Evolutionary conservation across 2,797 vertebrate species (phyloP).

Genomic region (Gymnodraco acuticeps): DNA sequence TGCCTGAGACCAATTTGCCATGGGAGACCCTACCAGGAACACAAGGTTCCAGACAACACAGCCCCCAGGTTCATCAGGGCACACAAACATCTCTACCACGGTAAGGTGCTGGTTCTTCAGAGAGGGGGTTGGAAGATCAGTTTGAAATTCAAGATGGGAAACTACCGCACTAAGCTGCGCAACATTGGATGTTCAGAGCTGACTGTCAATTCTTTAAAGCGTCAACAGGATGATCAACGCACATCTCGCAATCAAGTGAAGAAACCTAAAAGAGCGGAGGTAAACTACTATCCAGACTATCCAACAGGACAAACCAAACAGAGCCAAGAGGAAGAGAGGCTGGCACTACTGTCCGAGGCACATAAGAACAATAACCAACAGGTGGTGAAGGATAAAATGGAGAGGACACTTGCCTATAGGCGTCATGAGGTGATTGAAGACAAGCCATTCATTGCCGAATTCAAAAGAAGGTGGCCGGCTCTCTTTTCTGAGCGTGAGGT

Average conservation of each 20-base stretch:
- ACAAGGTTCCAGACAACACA: too few relatives aligned
- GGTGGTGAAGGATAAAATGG: neutral
- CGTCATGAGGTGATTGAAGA: slow-evolving; percentile 6
- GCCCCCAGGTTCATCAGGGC: too few relatives aligned
- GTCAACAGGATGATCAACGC: neutral
- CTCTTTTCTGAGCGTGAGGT: too few relatives aligned
- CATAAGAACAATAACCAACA: neutral
- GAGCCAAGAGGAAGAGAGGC: neutral
- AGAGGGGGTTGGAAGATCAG: slow-evolving; percentile 8
- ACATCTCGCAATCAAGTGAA: slow-evolving; percentile 14
- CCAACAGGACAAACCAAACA: slow-evolving; percentile 7
- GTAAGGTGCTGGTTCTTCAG: too few relatives aligned
- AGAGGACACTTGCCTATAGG: slow-evolving; percentile 3
- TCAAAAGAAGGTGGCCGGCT: too few relatives aligned
- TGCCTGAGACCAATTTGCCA: too few relatives aligned
- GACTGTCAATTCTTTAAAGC: slow-evolving; percentile 13
- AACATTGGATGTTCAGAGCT: slow-evolving; percentile 6
- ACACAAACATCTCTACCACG: too few relatives aligned
- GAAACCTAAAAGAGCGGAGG: slow-evolving; percentile 15
- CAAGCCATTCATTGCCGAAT: neutral
- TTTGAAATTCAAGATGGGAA: slow-evolving; percentile 25
- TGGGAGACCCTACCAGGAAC: too few relatives aligned
- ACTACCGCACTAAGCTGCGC: slow-evolving; percentile 1
- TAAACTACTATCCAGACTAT: slow-evolving; percentile 14
- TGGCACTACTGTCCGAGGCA: neutral